These are phyloP conservation scores for Vultur gryphus DNA, from an alignment of 2,797 vertebrate species.

Conservation along the genomic window DNA sequence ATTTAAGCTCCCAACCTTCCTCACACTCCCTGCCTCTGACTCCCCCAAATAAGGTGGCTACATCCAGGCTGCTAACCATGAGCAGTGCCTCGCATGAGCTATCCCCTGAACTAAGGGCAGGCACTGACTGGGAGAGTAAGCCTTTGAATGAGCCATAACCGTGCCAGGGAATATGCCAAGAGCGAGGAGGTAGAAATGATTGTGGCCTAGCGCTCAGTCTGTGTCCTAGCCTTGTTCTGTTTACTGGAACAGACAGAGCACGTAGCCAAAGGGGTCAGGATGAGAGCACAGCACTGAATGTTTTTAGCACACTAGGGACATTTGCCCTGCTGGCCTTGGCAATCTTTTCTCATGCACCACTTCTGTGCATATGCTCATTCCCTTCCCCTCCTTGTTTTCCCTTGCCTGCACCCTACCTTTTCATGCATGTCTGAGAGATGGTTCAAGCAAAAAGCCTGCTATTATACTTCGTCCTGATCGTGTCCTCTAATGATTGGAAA, in stretches of 20 bases:
- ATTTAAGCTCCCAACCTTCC: neutral
- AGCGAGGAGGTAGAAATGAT: neutral
- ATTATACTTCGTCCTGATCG: neutral
- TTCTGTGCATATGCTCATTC: neutral
- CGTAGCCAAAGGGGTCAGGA: slow-evolving; percentile 4
- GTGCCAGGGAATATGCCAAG: neutral
- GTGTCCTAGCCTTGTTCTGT: neutral
- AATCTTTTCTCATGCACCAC: neutral
- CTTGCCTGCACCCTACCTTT: neutral
- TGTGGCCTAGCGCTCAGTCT: neutral
- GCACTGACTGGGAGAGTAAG: neutral
- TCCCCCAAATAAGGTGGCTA: neutral
- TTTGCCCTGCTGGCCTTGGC: slow-evolving; percentile 26
- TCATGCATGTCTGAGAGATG: neutral
- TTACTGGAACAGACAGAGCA: slow-evolving; percentile 27
- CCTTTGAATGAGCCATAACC: neutral
- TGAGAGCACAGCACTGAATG: neutral
- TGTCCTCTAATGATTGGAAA: neutral
- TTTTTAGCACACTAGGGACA: slow-evolving; percentile 1
- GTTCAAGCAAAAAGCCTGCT: neutral
- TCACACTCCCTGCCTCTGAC: accelerated
- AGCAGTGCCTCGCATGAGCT: neutral
- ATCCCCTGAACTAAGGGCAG: neutral
- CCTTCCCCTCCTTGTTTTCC: neutral
- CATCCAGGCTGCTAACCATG: neutral